These are phyloP conservation scores for Sarcophaga bullata DNA, from an alignment of 1,140 invertebrate species.

Conservation along the genomic window DNA sequence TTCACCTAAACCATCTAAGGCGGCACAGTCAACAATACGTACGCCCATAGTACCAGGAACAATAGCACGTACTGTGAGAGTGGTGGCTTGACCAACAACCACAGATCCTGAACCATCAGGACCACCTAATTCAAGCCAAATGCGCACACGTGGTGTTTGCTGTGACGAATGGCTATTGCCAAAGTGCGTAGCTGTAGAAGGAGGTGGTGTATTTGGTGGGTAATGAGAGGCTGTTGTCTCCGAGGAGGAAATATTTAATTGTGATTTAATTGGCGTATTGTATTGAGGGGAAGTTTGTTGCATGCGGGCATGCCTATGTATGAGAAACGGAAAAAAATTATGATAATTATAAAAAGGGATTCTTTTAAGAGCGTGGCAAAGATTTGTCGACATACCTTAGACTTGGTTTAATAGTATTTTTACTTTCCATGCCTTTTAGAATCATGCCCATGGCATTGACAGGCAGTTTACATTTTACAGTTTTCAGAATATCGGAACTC, in stretches of 20 bases:
- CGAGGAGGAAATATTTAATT: background rate
- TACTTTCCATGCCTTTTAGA: slow-evolving; percentile 36
- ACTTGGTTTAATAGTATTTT: slow-evolving; percentile 16
- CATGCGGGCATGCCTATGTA: slow-evolving; percentile 24
- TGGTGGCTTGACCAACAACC: slow-evolving; percentile 77
- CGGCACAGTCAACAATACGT: slow-evolving; percentile 77
- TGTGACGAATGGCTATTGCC: background rate
- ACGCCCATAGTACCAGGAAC: slow-evolving; percentile 77
- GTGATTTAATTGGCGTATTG: background rate
- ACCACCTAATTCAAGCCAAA: slow-evolving; percentile 77
- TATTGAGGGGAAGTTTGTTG: background rate
- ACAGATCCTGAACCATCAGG: slow-evolving; percentile 67
- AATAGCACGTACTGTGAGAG: slow-evolving; percentile 74
- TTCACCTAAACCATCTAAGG: slow-evolving; percentile 78
- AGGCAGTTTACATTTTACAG: slow-evolving; percentile 69
- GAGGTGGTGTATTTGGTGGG: background rate
- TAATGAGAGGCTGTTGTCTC: background rate
- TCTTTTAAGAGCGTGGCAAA: too few species aligned
- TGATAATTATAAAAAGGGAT: background rate
- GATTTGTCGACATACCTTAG: slow-evolving; percentile 31
- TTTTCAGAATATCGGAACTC: slow-evolving; percentile 73
- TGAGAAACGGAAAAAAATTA: background rate
- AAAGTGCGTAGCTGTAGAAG: background rate
- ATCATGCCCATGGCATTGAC: slow-evolving; percentile 60
- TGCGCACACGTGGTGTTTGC: slow-evolving; percentile 65